These are phyloP conservation scores for Xiphydria camelus DNA, from an alignment of 2,888 invertebrate species.

Conservation along the genomic window DNA sequence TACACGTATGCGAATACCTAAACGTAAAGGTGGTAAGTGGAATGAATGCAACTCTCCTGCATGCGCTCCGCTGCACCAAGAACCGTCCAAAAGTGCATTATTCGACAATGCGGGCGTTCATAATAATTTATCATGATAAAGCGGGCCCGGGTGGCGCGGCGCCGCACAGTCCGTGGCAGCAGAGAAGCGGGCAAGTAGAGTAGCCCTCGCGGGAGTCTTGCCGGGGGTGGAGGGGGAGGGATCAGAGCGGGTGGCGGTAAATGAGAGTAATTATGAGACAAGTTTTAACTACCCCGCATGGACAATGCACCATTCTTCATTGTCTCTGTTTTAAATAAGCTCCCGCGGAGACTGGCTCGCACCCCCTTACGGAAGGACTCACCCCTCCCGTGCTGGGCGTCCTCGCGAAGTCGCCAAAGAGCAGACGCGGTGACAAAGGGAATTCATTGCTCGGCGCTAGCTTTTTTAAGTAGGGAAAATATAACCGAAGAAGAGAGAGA, in stretches of 20 bases:
- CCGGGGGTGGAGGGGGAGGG: slow-evolving; percentile 13
- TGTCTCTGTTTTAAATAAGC: slow-evolving; percentile 52
- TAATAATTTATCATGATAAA: slow-evolving; percentile 35
- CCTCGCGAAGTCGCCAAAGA: background rate
- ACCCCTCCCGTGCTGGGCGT: background rate
- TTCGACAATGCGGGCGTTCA: background rate
- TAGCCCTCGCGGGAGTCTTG: slow-evolving; percentile 15
- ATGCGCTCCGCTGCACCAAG: too few species aligned
- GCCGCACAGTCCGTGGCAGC: background rate
- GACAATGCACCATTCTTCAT: slow-evolving; percentile 55
- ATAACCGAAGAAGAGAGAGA: slow-evolving; percentile 24
- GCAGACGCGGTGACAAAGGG: slow-evolving; percentile 20
- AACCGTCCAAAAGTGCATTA: background rate
- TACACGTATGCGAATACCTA: too few species aligned
- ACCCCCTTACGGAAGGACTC: slow-evolving; percentile 5
- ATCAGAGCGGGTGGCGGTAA: slow-evolving; percentile 41
- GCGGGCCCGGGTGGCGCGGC: slow-evolving; percentile 27
- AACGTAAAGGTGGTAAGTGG: too few species aligned
- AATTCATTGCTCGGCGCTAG: slow-evolving; percentile 14
- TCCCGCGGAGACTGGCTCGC: slow-evolving; percentile 39
- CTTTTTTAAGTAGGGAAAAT: slow-evolving; percentile 12
- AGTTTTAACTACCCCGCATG: slow-evolving; percentile 54
- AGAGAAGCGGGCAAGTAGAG: slow-evolving; percentile 3
- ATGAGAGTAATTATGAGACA: slow-evolving; percentile 56
- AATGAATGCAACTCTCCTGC: too few species aligned